phyloP scores from a whole-genome alignment of 2,888 invertebrate genomes.

The Sphaerophoria taeniata region DNA sequence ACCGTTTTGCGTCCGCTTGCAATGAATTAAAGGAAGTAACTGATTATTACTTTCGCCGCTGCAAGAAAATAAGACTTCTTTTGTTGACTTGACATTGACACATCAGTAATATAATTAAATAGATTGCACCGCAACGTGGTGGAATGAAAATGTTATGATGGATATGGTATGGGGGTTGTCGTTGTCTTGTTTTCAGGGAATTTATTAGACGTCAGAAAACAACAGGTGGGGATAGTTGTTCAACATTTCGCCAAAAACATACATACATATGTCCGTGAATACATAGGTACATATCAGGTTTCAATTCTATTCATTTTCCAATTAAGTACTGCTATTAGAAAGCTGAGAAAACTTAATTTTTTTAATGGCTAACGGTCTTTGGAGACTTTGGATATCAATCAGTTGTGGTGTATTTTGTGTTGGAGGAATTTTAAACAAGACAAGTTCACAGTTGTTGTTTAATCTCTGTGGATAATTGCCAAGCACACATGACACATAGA shows the following conservation, averaged over 20 bases:
- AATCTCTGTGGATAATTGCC: too few species aligned
- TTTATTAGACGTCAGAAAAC: background rate
- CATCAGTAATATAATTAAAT: conserved; percentile 53
- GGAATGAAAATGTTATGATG: background rate
- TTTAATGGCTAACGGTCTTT: conserved; percentile 19
- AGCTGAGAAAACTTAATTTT: background rate
- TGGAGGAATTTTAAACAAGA: background rate
- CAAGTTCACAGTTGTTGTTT: background rate
- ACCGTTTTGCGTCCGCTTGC: conserved; percentile 27
- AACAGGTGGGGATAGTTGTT: background rate
- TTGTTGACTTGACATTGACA: background rate
- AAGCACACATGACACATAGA: too few species aligned
- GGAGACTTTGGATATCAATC: conserved; percentile 40
- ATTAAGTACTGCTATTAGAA: background rate
- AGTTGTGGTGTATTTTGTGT: conserved; percentile 19
- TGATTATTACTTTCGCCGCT: conserved; percentile 1
- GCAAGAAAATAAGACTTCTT: background rate
- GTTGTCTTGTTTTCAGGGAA: background rate
- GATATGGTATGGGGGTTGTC: background rate
- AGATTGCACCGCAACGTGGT: conserved; percentile 26
- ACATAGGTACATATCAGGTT: background rate
- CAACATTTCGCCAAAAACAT: background rate
- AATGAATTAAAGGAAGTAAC: conserved; percentile 33
- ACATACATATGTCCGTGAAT: background rate
- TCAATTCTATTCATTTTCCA: conserved; percentile 15